Conservation (phyloP, 2,888 invertebrate genomes). For the Dione vanillae region DNA sequence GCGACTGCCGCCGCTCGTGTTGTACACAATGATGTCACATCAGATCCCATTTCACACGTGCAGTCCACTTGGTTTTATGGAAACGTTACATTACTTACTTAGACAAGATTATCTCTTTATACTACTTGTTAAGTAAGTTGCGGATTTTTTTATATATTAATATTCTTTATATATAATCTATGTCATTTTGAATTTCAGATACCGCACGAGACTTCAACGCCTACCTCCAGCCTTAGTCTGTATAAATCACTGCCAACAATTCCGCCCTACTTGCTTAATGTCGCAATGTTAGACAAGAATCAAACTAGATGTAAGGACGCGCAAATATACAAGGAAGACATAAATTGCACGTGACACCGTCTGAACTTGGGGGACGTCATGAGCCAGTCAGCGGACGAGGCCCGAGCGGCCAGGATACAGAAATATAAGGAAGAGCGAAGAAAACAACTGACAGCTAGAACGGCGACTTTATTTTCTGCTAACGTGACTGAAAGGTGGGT, state of each 20-base stretch:
- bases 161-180: slow-evolving; percentile 12
- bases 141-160: neutral
- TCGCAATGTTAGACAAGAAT: slow-evolving; percentile 77
- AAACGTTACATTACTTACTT: slow-evolving; percentile 19
- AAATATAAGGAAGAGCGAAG: slow-evolving; percentile 90
- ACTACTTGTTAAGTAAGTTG: neutral
- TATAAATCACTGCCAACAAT: slow-evolving; percentile 79
- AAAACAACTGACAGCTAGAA: slow-evolving; percentile 86
- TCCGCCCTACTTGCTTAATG: slow-evolving; percentile 78
- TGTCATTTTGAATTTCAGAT: slow-evolving; percentile 66
- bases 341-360: slow-evolving; percentile 68
- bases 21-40: slow-evolving; percentile 51
- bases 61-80: slow-evolving; percentile 28
- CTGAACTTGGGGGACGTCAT: slow-evolving; percentile 60
- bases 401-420: slow-evolving; percentile 86
- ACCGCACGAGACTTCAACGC: slow-evolving; percentile 56
- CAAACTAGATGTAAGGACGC: slow-evolving; percentile 60
- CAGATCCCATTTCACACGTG: slow-evolving; percentile 51
- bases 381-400: slow-evolving; percentile 77
- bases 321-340: slow-evolving; percentile 56
- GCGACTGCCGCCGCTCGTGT: slow-evolving; percentile 53
- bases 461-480: slow-evolving; percentile 85
- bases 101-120: slow-evolving; percentile 21
- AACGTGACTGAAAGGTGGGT: slow-evolving; percentile 83
- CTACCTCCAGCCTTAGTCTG: slow-evolving; percentile 66